A percentile compares a stretch with the other conserved stretches of the same genome.
These are phyloP conservation scores for Leucoma salicis DNA, from an alignment of 2,888 invertebrate species.

Conservation along the genomic window DNA sequence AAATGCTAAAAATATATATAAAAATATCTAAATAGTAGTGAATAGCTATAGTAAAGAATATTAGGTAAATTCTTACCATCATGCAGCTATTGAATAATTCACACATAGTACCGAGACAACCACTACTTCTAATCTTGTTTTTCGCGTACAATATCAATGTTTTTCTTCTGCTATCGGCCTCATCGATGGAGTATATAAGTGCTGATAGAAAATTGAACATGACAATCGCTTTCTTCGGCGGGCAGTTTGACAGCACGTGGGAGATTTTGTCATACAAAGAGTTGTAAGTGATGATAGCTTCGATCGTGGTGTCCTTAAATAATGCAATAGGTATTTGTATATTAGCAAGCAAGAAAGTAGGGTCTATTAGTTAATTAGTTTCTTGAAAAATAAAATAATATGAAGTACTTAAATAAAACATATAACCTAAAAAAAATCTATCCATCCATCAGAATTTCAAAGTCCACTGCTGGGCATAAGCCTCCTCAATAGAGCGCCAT, in stretches of 20 bases:
- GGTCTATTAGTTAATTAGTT: too few species aligned
- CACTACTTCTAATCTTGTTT: constrained; percentile 59
- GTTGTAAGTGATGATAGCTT: constrained; percentile 47
- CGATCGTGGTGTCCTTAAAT: constrained; percentile 39
- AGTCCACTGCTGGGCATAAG: too few species aligned
- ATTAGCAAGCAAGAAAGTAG: too few species aligned
- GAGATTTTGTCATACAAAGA: constrained; percentile 54
- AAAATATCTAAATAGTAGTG: too few species aligned
- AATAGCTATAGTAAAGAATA: too few species aligned
- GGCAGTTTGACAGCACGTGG: constrained; percentile 41
- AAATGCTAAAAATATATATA: too few species aligned
- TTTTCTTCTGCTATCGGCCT: constrained; percentile 31
- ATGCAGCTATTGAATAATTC: constrained; percentile 53
- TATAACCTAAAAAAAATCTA: too few species aligned
- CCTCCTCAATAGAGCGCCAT: too few species aligned
- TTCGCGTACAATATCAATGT: constrained; percentile 45
- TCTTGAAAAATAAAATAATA: too few species aligned
- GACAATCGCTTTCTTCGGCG: constrained; percentile 42
- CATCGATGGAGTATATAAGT: constrained; percentile 45
- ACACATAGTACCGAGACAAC: constrained; percentile 58
- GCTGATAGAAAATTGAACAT: constrained; percentile 57
- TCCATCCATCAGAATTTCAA: too few species aligned
- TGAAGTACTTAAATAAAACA: too few species aligned
- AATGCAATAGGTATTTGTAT: not conserved
- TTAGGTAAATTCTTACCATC: constrained; percentile 60